phyloP scores from a whole-genome alignment of 2,888 invertebrate genomes.

The Eilema griseolum region DNA sequence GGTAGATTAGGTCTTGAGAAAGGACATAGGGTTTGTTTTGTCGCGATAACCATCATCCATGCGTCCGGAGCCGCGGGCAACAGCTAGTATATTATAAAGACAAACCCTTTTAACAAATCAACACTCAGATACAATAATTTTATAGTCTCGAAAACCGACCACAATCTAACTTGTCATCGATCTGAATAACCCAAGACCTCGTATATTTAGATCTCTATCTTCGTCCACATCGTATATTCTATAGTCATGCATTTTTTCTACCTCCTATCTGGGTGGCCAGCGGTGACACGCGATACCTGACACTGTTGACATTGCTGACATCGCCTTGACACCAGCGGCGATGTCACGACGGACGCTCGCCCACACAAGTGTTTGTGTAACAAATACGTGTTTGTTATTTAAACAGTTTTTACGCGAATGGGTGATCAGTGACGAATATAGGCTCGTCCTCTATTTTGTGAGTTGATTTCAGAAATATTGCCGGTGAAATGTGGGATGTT shows the following conservation, averaged over 20 bases:
- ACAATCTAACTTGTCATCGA: not conserved
- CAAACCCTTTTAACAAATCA: not conserved
- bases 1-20: too few species aligned
- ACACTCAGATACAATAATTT: not conserved
- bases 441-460: not conserved
- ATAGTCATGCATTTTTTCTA: conserved; percentile 27
- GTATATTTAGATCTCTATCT: conserved; percentile 28
- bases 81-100: too few species aligned
- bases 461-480: not conserved
- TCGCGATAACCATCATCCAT: too few species aligned
- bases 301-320: conserved; percentile 59
- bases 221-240: conserved; percentile 11
- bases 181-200: not conserved
- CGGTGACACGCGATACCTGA: conserved; percentile 57
- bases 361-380: conserved; percentile 39
- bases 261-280: conserved; percentile 59
- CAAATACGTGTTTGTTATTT: not conserved
- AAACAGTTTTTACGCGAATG: not conserved
- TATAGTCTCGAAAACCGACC: not conserved
- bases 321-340: conserved; percentile 48
- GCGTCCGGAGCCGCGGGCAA: too few species aligned
- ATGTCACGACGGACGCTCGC: conserved; percentile 47
- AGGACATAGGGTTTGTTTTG: too few species aligned
- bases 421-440: not conserved
- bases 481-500: not conserved